These are phyloP conservation scores for Spialia ferax DNA, from an alignment of 2,888 invertebrate species.

Conservation along the genomic window DNA sequence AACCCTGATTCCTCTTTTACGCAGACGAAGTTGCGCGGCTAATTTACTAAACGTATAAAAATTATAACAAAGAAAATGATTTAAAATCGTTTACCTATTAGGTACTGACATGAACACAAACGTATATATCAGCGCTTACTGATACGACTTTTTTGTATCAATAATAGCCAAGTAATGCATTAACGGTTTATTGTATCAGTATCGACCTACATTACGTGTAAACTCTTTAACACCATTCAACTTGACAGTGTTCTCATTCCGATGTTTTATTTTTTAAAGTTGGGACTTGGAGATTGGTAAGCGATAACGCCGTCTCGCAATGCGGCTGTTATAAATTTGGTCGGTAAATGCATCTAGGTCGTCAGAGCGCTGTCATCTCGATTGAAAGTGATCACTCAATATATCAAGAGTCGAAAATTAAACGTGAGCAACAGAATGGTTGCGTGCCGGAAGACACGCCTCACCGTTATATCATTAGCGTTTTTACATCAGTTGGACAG, in stretches of 20 bases:
- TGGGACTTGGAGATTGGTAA: slow-evolving; percentile 24
- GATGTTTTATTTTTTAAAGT: slow-evolving; percentile 26
- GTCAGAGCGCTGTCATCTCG: slow-evolving; percentile 35
- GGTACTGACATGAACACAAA: slow-evolving; percentile 6
- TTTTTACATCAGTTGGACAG: slow-evolving; percentile 82
- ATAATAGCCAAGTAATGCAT: slow-evolving; percentile 27
- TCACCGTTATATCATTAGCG: slow-evolving; percentile 80
- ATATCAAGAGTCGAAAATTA: slow-evolving; percentile 40
- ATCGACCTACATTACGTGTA: slow-evolving; percentile 28
- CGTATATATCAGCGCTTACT: neutral
- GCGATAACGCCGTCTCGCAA: slow-evolving; percentile 19
- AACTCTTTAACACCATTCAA: slow-evolving; percentile 30
- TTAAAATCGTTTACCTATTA: neutral
- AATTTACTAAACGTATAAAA: too few relatives aligned
- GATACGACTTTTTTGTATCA: slow-evolving; percentile 17
- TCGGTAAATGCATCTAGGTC: slow-evolving; percentile 30
- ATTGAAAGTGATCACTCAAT: slow-evolving; percentile 38
- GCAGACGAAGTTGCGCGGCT: too few relatives aligned
- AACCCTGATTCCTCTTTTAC: too few relatives aligned
- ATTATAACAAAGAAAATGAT: too few relatives aligned
- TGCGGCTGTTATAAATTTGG: slow-evolving; percentile 16
- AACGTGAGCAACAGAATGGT: slow-evolving; percentile 27
- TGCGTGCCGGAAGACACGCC: slow-evolving; percentile 55
- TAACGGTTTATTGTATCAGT: slow-evolving; percentile 36
- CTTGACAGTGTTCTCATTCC: slow-evolving; percentile 34